phyloP scores from a whole-genome alignment of 1,140 invertebrate species.

The Caenorhabditis inopinata region DNA sequence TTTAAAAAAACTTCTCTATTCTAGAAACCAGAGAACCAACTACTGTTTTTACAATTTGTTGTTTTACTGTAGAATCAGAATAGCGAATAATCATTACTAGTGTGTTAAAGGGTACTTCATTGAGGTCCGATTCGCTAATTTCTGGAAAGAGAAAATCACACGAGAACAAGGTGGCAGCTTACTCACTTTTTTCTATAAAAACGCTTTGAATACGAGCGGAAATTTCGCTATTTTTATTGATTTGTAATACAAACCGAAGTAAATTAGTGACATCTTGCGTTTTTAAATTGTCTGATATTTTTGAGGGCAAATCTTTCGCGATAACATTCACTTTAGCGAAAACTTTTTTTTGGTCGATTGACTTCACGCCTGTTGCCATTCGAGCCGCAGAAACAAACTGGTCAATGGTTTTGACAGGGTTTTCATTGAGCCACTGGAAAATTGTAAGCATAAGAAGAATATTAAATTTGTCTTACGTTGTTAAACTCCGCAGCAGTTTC shows the following conservation, averaged over 20 bases:
- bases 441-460: too few relatives aligned
- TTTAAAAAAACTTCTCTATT: neutral
- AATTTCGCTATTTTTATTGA: neutral
- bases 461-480: neutral
- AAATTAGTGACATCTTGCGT: neutral
- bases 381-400: neutral
- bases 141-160: too few relatives aligned
- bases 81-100: constrained; percentile 4
- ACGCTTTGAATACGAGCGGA: neutral
- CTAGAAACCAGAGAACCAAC: neutral
- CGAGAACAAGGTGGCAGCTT: too few relatives aligned
- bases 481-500: neutral
- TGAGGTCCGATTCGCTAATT: neutral
- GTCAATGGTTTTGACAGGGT: neutral
- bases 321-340: neutral
- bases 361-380: neutral
- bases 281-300: neutral
- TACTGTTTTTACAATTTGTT: neutral
- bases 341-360: neutral
- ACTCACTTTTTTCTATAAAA: neutral
- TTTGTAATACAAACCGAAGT: neutral
- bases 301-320: neutral
- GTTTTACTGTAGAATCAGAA: neutral
- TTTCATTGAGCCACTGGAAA: neutral
- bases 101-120: neutral